A percentile compares a stretch with the other conserved stretches of the same genome.
Evolutionary conservation across 2,888 invertebrate species (phyloP).

Genomic region (Diplolepis rosae): DNA sequence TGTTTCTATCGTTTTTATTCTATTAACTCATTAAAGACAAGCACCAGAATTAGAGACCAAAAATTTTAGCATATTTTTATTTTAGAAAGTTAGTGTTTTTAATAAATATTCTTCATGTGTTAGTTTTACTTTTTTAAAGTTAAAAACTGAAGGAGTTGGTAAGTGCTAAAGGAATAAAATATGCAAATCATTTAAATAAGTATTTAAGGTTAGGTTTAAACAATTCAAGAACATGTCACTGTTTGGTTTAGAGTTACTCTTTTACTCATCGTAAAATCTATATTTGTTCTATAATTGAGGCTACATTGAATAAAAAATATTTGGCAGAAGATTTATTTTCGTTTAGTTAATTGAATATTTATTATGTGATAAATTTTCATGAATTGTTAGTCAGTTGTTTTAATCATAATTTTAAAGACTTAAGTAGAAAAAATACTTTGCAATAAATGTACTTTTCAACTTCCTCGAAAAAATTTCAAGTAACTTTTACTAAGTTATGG

Average conservation of each 20-base stretch:
- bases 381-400: no score
- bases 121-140: background rate
- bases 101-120: background rate
- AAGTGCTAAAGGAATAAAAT: background rate
- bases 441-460: no score
- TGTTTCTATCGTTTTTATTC: background rate
- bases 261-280: no score
- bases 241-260: background rate
- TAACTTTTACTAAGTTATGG: no score
- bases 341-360: no score
- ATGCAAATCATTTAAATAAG: background rate
- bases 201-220: background rate
- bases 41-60: background rate
- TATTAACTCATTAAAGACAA: background rate
- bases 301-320: no score
- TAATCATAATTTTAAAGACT: no score
- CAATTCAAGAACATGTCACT: background rate
- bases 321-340: no score
- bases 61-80: background rate
- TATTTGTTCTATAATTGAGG: no score
- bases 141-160: background rate
- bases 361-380: no score
- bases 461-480: no score
- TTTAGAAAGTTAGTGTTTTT: background rate
- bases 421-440: no score